Base-by-base conservation (phyloP, 1,140 invertebrate genomes). In the Aphis gossypii region DNA sequence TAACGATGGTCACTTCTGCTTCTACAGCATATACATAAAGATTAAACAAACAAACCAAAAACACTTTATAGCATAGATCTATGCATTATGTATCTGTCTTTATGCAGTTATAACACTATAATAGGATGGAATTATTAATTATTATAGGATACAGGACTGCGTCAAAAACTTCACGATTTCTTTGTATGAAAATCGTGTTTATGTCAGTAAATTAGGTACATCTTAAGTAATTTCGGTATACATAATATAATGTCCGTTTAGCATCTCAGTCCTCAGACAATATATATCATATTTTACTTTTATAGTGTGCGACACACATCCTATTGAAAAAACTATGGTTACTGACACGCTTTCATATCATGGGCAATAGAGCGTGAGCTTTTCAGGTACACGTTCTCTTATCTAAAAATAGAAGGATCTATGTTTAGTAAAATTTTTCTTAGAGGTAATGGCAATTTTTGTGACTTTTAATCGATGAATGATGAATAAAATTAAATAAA, bases 61-160 rank as follows among this genome's bases (percentile, higher is more conserved):
- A 68, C n/a, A 68, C 60, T 76, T n/a, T n/a, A 76, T n/a, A 76
- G n/a, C n/a, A 35, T 76, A n/a, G 60, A 76, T 76, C 60, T 76
- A 76, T 76, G 18, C n/a, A 76, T 35, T n/a, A 76, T n/a, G 35
- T 76, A 76, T n/a, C 18, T 76, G n/a, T n/a, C 14, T n/a, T 20
- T 76, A 30, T 9, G 14, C n/a, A 76, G 60, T 35, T n/a, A 76
- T 6, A 76, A 76, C n/a, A 4, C 60, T n/a, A n/a, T 68, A 60
- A 30, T 60, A 25, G 8, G 30, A 76, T 76, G 11, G 4, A 14
- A 35, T 35, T 76, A 76, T 76, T 68, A 68, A 68, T 68, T 76
- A 68, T 30, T 68, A n/a, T 18, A n/a, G 23, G 54, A 54, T 23
- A 14, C 25, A 3, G 14, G 14, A 14, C 48, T 76, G n/a, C 14